Evolutionary conservation across 2,113 vertebrate species (phyloP), one percentile per base, ranked within the genome.

Genomic region (Tautogolabrus adspersus): DNA sequence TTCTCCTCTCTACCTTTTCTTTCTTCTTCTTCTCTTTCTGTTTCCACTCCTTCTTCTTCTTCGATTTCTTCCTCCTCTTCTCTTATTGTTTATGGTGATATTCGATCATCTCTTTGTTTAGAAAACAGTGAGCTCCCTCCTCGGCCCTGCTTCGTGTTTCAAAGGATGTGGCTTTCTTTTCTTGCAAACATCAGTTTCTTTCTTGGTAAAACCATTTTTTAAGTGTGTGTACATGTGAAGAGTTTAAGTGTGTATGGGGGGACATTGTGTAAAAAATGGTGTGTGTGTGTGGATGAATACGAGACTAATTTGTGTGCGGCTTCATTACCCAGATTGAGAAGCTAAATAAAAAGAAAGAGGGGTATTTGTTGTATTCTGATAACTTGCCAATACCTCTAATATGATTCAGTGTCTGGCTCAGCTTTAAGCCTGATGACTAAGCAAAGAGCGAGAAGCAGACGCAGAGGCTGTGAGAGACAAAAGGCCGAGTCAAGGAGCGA

Each of bases 401-500:
- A 59, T 82, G 83, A 90, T 87, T 87, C 81, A 89, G 6, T 11
- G 65, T 79, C 75, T 89, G 87, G 83, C 83, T 84, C 71, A 3
- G 76, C 16, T 51, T 75, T 58, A 57, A 63, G 75, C 66, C 57
- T 8, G 57, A 72, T 90, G 91, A 92, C 88, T 88, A 55, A 90
- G 77, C 76, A n/a, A 55, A 52, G 58, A 70, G 58, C 38, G 70
- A 57, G 82, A 1, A 58, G 52, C 71, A 75, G 74, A 75, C 54
- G 70, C 44, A 58, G 72, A 69, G 58, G 65, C 78, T 74, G 68
- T 44, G 10, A 64, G 54, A 86, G 46, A 80, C 70, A 69, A 87
- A 84, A 77, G 71, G 77, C 61, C 18, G 44, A 81, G 79, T 69
- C 65, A 74, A 68, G 67, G 72, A 66, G 60, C 7, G 8, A 79